These are phyloP conservation scores for Heliconius congener DNA, from an alignment of 1,140 invertebrate genomes.

Conservation along the genomic window DNA sequence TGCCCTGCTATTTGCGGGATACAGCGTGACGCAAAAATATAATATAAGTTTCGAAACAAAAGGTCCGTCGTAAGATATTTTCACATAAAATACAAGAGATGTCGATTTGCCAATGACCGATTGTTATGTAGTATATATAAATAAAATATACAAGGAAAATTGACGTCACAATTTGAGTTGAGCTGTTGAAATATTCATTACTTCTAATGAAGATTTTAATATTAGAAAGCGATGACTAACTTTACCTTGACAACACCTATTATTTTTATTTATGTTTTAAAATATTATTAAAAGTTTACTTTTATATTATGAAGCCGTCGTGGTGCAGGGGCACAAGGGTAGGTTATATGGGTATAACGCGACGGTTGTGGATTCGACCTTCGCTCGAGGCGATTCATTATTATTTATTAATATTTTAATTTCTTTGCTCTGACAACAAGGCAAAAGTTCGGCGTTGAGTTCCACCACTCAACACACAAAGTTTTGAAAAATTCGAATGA, in stretches of 20 bases:
- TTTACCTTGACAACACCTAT: background rate
- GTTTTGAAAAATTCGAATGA: no score
- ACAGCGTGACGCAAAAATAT: no score
- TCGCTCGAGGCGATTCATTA: background rate
- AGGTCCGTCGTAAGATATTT: background rate
- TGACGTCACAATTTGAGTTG: background rate
- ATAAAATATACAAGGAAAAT: conserved; percentile 3
- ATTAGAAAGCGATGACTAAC: background rate
- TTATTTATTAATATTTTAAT: no score
- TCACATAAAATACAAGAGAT: conserved; percentile 2
- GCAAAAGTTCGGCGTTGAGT: no score
- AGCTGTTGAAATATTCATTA: background rate
- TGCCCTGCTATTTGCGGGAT: no score
- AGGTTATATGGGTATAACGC: background rate
- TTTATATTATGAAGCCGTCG: no score
- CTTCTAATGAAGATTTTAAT: background rate
- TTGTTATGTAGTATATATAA: background rate
- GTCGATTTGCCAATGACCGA: background rate
- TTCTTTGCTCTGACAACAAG: no score
- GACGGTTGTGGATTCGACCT: background rate
- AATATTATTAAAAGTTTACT: no score
- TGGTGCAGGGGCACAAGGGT: no score
- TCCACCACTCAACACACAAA: no score
- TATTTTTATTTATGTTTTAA: background rate
- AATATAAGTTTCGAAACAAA: background rate